Percentiles rank a stretch among this genome's conserved stretches.
These are phyloP conservation scores for Neomorphus geoffroyi DNA, from an alignment of 2,797 vertebrate genomes.

Conservation along the genomic window DNA sequence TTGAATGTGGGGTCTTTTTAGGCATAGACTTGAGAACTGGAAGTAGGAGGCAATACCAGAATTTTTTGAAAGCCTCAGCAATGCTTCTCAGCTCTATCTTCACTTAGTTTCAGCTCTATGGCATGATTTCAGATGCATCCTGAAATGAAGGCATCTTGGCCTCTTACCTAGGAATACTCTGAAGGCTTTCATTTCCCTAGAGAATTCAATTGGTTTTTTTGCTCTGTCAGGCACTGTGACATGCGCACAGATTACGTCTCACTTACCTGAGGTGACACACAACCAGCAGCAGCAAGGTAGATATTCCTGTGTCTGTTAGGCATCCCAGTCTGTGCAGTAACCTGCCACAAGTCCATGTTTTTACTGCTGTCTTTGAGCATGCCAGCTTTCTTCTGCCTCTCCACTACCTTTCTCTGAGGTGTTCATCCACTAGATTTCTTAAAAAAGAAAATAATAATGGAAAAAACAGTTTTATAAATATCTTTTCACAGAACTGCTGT, in stretches of 20 bases:
- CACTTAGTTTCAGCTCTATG: neutral
- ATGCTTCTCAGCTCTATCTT: neutral
- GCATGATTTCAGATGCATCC: neutral
- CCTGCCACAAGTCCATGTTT: neutral
- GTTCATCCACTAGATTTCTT: neutral
- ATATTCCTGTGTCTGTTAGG: neutral
- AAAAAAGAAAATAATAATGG: neutral
- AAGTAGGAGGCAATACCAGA: neutral
- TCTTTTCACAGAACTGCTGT: neutral
- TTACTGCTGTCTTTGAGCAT: neutral
- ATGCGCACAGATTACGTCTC: accelerated
- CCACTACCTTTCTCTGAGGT: neutral
- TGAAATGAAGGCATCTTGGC: neutral
- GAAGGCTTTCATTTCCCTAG: neutral
- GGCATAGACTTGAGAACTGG: neutral
- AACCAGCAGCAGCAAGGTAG: neutral
- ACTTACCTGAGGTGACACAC: neutral
- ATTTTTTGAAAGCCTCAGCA: neutral
- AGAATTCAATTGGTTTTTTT: neutral
- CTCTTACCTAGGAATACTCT: neutral
- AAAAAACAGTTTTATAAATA: neutral
- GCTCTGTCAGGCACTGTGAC: neutral
- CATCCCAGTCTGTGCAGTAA: neutral
- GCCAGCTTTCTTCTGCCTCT: accelerated
- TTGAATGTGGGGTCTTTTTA: neutral